phyloP scores from a whole-genome alignment of 23 tunicate species.

The Botrylloides violaceus region DNA sequence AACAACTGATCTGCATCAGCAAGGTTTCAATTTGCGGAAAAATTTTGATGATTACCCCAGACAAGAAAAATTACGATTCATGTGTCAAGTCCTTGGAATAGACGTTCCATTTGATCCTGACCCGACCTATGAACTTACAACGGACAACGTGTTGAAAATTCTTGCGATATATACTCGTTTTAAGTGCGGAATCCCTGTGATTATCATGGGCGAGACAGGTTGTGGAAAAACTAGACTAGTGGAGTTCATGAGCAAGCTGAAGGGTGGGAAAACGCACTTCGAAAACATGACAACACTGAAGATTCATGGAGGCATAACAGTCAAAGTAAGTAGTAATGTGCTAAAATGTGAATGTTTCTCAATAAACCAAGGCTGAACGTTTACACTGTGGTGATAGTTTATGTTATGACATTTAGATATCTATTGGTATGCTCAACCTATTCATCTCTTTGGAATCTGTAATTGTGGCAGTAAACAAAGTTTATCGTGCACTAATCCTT shows the following conservation, averaged over 20 bases:
- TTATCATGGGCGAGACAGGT: slow-evolving; percentile 76
- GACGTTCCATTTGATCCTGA: slow-evolving; percentile 31
- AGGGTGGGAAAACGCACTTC: slow-evolving; percentile 18
- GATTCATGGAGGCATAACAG: slow-evolving; percentile 85
- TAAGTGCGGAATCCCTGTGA: slow-evolving; percentile 55
- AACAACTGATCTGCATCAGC: not conserved
- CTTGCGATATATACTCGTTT: slow-evolving; percentile 68
- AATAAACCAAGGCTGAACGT: too few relatives aligned
- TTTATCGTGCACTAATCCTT: too few relatives aligned
- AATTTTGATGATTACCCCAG: slow-evolving; percentile 46
- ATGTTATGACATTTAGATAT: too few relatives aligned
- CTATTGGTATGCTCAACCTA: too few relatives aligned
- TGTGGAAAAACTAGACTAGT: slow-evolving; percentile 77
- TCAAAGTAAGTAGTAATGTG: not conserved
- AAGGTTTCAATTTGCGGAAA: slow-evolving; percentile 13
- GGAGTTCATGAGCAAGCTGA: slow-evolving; percentile 69
- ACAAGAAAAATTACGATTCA: slow-evolving; percentile 21
- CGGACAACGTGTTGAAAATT: slow-evolving; percentile 69
- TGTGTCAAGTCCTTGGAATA: slow-evolving; percentile 39
- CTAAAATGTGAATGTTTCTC: too few relatives aligned
- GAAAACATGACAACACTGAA: slow-evolving; percentile 57
- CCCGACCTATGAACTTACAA: slow-evolving; percentile 60
- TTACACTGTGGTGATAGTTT: too few relatives aligned
- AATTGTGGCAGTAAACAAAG: too few relatives aligned
- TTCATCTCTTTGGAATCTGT: too few relatives aligned